A percentile compares a stretch with the other conserved stretches of the same genome.
Evolutionary conservation across 2,797 vertebrate genomes (phyloP).

Genomic region (Echiichthys vipera): DNA sequence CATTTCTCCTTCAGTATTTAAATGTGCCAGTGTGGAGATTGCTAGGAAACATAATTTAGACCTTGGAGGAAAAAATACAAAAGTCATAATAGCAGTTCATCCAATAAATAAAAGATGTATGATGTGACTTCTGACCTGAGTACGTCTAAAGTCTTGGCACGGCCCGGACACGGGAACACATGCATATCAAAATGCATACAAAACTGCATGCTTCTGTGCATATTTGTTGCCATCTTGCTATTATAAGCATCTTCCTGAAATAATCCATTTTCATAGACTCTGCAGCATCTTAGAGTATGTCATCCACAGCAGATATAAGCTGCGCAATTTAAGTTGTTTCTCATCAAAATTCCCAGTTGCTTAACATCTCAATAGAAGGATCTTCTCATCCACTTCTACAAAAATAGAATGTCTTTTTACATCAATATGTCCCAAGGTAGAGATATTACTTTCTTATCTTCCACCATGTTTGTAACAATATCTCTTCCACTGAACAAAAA

Average conservation of each 20-base stretch:
- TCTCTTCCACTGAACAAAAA: constrained; percentile 14
- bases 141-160: background rate
- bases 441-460: background rate
- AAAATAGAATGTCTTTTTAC: constrained; percentile 7
- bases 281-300: background rate
- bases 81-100: background rate
- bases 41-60: background rate
- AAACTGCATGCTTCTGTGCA: background rate
- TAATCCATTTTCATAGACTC: background rate
- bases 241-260: background rate
- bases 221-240: background rate
- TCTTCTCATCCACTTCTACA: constrained; percentile 18
- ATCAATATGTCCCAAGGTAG: constrained; percentile 18
- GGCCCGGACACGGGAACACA: background rate
- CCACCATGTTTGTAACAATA: background rate
- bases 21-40: background rate
- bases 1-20: background rate
- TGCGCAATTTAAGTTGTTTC: constrained; percentile 18
- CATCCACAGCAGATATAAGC: constrained; percentile 16
- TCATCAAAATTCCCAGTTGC: constrained; percentile 28
- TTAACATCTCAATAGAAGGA: constrained; percentile 2
- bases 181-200: background rate
- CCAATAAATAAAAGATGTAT: background rate
- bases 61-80: background rate
- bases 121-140: background rate